A percentile compares a stretch with the other conserved stretches of the same genome.
Evolutionary conservation across 2,888 invertebrate species (phyloP).

Genomic region (Trachelus iudaicus): DNA sequence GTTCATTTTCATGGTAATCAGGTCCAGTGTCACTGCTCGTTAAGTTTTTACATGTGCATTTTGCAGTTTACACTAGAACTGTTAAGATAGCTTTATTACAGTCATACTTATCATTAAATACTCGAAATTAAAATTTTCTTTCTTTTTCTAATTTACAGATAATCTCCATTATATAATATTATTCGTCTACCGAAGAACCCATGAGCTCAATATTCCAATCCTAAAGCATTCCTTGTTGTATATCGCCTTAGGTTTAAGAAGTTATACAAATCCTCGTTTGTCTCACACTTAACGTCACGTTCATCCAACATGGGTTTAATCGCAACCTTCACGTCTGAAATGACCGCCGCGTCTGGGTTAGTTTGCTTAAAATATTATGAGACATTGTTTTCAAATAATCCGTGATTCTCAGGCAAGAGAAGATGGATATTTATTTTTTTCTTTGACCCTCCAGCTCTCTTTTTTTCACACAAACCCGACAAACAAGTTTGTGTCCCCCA

Average conservation of each 20-base stretch:
- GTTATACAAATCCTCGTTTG: not conserved
- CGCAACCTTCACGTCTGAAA: not conserved
- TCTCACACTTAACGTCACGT: not conserved
- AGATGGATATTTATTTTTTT: not conserved
- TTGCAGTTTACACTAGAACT: not conserved
- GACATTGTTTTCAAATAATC: constrained; percentile 6
- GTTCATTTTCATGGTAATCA: not conserved
- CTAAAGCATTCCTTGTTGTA: not conserved
- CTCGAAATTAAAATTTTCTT: not conserved
- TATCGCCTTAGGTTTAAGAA: not conserved
- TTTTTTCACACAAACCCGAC: not conserved
- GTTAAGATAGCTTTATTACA: not conserved
- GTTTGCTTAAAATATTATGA: constrained; percentile 4
- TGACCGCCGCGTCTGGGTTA: not conserved
- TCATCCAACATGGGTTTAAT: not conserved
- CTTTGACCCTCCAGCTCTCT: not conserved
- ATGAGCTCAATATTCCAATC: too few species aligned
- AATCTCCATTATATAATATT: not conserved
- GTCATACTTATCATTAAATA: not conserved
- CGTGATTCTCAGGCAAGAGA: not conserved
- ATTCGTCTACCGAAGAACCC: not conserved
- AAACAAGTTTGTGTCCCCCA: not conserved
- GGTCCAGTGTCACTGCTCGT: not conserved
- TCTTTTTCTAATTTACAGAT: not conserved
- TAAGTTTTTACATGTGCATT: not conserved